phyloP scores from a whole-genome alignment of 2,797 vertebrate species.

The Spinus olivaceus region DNA sequence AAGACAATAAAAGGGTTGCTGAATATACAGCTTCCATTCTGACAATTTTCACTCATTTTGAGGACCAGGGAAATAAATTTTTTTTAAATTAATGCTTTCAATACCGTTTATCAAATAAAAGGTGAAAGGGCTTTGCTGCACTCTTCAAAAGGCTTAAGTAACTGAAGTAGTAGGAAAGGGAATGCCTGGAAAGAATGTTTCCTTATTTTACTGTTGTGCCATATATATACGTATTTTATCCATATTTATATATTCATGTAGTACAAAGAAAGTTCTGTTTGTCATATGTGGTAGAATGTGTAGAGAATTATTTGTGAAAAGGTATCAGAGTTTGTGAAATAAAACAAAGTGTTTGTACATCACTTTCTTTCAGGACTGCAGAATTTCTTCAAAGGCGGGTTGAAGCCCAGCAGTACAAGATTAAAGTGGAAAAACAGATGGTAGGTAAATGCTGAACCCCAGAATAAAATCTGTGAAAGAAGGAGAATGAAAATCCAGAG shows the following conservation, averaged over 20 bases:
- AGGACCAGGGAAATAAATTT: neutral
- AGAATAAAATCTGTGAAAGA: neutral
- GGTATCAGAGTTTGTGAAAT: neutral
- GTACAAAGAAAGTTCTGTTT: neutral
- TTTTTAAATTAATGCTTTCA: neutral
- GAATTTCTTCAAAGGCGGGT: conserved; percentile 87
- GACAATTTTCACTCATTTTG: neutral
- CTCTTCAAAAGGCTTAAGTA: neutral
- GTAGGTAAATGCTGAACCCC: conserved; percentile 69
- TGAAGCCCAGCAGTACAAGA: conserved; percentile 88
- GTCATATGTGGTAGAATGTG: neutral
- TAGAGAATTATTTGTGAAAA: neutral
- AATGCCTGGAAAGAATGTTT: neutral
- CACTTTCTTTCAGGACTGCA: conserved; percentile 74
- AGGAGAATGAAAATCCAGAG: neutral
- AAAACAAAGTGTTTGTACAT: neutral
- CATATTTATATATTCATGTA: neutral
- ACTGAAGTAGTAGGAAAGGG: neutral
- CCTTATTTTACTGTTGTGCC: neutral
- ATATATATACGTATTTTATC: neutral
- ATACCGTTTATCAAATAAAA: neutral
- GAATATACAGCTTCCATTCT: neutral
- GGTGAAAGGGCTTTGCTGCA: neutral
- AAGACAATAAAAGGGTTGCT: neutral
- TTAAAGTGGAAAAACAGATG: conserved; percentile 92